Conservation (phyloP, 1,140 invertebrate genomes). For the Pseudomyrmex flavicornis region DNA sequence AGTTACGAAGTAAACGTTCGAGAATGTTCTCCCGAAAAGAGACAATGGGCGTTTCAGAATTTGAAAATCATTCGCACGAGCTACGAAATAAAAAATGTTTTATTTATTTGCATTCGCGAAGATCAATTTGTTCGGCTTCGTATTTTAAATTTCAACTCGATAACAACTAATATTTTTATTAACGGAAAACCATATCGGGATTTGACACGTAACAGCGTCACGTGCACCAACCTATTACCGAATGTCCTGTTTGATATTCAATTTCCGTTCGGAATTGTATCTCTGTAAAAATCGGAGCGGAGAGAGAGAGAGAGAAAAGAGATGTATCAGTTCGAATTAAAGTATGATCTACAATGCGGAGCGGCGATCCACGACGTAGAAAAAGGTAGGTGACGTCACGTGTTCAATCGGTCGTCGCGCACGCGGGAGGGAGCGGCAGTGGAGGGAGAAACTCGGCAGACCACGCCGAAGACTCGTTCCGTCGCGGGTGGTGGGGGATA, state of each 20-base stretch:
- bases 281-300: conserved; percentile 19
- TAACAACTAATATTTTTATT: not conserved
- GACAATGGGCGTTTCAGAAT: too few relatives aligned
- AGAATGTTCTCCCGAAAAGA: too few relatives aligned
- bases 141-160: not conserved
- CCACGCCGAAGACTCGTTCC: conserved; percentile 71
- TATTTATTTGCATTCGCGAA: not conserved
- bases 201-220: conserved; percentile 11
- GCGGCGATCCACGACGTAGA: conserved; percentile 33
- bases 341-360: conserved; percentile 31
- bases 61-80: too few relatives aligned
- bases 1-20: too few relatives aligned
- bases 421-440: conserved; percentile 23
- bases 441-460: conserved; percentile 68
- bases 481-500: conserved; percentile 73
- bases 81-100: not conserved
- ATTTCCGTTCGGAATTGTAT: conserved; percentile 44
- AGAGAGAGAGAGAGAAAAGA: not conserved
- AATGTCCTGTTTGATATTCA: conserved; percentile 39
- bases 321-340: conserved; percentile 41
- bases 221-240: conserved; percentile 3
- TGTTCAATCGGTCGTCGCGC: conserved; percentile 34
- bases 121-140: not conserved
- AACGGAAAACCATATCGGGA: not conserved
- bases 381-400: conserved; percentile 64